These are phyloP conservation scores for Melanerpes formicivorus DNA, from an alignment of 2,113 vertebrate genomes.

Conservation along the genomic window DNA sequence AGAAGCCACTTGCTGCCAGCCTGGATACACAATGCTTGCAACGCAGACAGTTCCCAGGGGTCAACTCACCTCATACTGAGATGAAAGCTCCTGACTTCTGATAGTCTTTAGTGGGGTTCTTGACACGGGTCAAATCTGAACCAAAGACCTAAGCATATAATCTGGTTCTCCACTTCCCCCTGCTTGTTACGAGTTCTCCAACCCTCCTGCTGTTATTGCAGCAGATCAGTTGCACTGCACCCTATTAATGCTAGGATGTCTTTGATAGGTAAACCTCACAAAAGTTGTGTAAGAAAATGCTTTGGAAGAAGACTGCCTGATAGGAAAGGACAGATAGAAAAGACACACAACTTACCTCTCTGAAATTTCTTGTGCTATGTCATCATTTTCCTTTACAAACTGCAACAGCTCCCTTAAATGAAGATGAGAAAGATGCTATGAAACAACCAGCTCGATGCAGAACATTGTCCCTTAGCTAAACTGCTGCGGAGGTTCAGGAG, in stretches of 20 bases:
- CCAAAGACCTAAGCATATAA: background rate
- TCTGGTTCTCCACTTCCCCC: background rate
- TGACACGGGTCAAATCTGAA: background rate
- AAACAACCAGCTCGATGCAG: background rate
- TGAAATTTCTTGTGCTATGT: slow-evolving; percentile 86
- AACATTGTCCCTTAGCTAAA: background rate
- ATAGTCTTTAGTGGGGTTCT: background rate
- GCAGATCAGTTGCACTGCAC: background rate
- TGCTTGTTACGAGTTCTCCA: background rate
- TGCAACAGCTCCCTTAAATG: slow-evolving; percentile 87
- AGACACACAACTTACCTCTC: slow-evolving; percentile 79
- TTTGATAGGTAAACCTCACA: background rate
- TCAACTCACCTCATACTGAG: background rate
- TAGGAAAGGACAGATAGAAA: background rate
- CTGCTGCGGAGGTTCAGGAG: background rate
- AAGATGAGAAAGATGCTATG: background rate
- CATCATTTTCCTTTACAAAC: slow-evolving; percentile 92
- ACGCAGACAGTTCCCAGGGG: background rate
- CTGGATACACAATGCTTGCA: background rate
- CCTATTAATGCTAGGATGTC: background rate
- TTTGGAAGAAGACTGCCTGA: background rate
- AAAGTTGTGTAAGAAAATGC: background rate
- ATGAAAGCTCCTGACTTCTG: background rate
- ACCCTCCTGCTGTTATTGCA: background rate
- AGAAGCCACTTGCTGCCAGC: background rate